Evolutionary conservation across 2,113 vertebrate species (phyloP), one percentile per base, ranked within the genome.

Genomic region (Australoheros scitulus): DNA sequence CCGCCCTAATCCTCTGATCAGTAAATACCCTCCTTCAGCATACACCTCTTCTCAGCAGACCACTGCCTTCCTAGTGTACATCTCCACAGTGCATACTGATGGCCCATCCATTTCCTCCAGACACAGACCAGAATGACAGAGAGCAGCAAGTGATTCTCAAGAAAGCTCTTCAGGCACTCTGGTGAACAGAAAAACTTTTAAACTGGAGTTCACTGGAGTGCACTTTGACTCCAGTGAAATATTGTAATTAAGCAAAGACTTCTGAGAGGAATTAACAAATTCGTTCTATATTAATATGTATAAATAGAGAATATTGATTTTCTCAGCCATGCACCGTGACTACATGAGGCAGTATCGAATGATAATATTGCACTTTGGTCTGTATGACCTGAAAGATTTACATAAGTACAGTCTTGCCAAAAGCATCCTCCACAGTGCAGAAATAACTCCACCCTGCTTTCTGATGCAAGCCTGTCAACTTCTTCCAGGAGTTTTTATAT

Each of bases 1-100:
- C 82, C 77, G 58, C 80, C 58, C 82, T 95, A 95, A 95, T 96
- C 94, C 93, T 91, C 82, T 84, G 86, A 93, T 94, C 93, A 83
- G 90, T 95, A 94, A 95, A 95, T 93, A 93, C 90, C 84, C 84
- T 57, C 86, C 82, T 88, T 85, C 81, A 59, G 89, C 74, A 63
- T 76, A 83, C 82, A 83, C 76, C 63, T 79, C 80, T 34, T 81
- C 79, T 84, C 87, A 82, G 77, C 85, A 63, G 29, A 18, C 38
- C 52, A 60, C 60, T 79, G 65, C 82, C 26, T 79, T 64, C 80
- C 85, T 32, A 43, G 76, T 83, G 74, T 65, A 84, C 77, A 43
- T 81, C 82, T 83, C 74, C 60, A 74, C 32, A 77, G 59, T 26
- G 78, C 82, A 84, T 89, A 70, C 85, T 80, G 80, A 89, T 79